phyloP scores from a whole-genome alignment of 2,113 vertebrate species.

The Aramus guarauna region DNA sequence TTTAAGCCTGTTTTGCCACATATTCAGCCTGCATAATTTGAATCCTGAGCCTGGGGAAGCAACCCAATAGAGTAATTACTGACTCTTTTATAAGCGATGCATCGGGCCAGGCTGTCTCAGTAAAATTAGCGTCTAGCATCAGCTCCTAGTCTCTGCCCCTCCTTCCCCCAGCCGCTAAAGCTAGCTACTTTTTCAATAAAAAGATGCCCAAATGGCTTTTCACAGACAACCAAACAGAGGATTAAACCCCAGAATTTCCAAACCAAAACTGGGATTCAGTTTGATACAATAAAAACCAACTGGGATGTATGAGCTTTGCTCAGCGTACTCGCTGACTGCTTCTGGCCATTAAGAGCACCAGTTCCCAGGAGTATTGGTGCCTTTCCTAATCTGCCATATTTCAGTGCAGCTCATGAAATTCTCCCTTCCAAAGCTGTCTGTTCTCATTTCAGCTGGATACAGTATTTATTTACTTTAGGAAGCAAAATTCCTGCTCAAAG shows the following conservation, averaged over 20 bases:
- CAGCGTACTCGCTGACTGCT: background rate
- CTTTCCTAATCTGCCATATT: background rate
- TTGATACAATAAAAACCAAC: background rate
- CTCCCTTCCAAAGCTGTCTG: background rate
- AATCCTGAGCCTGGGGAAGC: slow-evolving; percentile 16
- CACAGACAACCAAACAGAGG: background rate
- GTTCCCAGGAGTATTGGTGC: background rate
- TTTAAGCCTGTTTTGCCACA: slow-evolving; percentile 35
- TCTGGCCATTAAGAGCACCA: background rate
- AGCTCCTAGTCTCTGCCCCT: background rate
- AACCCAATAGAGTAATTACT: slow-evolving; percentile 2
- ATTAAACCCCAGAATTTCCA: background rate
- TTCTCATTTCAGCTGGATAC: background rate
- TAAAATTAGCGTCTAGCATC: background rate
- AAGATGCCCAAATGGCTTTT: background rate
- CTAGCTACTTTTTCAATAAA: background rate
- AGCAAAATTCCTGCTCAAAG: background rate
- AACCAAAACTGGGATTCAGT: background rate
- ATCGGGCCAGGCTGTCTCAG: background rate
- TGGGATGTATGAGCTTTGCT: background rate
- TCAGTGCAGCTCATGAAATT: background rate
- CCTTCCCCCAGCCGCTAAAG: background rate
- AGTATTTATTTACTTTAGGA: background rate
- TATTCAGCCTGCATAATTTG: slow-evolving; percentile 13
- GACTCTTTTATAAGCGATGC: background rate